Conservation (phyloP, 2,113 vertebrate species). For the Anoura caudifer region DNA sequence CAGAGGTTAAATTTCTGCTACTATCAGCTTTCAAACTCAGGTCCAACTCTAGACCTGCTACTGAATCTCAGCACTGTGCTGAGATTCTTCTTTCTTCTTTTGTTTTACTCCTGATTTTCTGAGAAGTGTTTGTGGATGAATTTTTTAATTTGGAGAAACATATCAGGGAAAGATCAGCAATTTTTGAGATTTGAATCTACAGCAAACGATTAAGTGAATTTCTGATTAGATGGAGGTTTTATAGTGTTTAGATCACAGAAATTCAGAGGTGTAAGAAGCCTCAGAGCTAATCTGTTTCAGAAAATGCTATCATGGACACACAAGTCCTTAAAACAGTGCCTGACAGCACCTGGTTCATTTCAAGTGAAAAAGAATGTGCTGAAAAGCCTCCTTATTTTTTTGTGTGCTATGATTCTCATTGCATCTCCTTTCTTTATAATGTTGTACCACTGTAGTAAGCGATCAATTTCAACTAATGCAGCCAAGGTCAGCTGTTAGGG, state of each 20-base stretch:
- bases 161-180: not conserved
- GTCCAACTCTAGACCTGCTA: not conserved
- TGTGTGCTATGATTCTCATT: constrained; percentile 31
- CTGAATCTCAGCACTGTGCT: not conserved
- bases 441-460: constrained; percentile 65
- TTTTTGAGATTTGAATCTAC: not conserved
- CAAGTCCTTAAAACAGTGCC: not conserved
- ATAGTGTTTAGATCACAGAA: not conserved
- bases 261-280: not conserved
- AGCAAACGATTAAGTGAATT: not conserved
- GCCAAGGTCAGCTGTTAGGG: constrained; percentile 80
- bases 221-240: not conserved
- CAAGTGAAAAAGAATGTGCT: not conserved
- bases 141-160: not conserved
- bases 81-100: not conserved
- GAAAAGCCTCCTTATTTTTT: constrained; percentile 30
- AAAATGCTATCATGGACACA: not conserved
- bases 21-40: not conserved
- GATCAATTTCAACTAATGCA: constrained; percentile 73
- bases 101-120: not conserved
- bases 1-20: not conserved
- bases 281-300: not conserved
- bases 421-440: constrained; percentile 58
- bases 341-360: not conserved
- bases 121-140: not conserved